Percentiles rank a stretch among this genome's conserved stretches.
Evolutionary conservation across 1,140 invertebrate genomes (phyloP).

Genomic region (Marisa cornuarietis): DNA sequence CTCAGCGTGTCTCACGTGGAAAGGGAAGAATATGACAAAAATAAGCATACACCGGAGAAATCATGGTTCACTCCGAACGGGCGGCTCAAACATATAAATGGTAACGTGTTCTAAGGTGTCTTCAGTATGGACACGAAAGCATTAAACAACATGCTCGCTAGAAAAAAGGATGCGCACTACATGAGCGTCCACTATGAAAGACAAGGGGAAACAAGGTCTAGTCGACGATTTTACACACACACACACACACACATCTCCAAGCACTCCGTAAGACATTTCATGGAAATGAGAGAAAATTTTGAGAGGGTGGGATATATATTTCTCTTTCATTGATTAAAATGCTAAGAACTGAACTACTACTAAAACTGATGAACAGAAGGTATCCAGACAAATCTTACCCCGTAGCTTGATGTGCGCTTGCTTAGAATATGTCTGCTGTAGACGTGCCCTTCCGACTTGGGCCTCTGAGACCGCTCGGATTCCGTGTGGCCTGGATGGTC

Average conservation of each 20-base stretch:
- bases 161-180: background rate
- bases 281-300: no score
- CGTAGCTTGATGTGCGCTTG: slow-evolving; percentile 63
- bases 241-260: no score
- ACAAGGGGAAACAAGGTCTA: background rate
- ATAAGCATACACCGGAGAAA: no score
- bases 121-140: no score
- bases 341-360: background rate
- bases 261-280: no score
- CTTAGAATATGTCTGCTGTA: slow-evolving; percentile 53
- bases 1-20: no score
- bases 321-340: background rate
- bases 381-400: slow-evolving; percentile 43
- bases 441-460: slow-evolving; percentile 62
- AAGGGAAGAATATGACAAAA: no score
- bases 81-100: no score
- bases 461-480: slow-evolving; percentile 38
- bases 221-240: background rate
- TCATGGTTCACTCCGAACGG: no score
- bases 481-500: slow-evolving; percentile 29
- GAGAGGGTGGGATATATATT: background rate
- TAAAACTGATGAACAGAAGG: background rate
- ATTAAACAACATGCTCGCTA: no score
- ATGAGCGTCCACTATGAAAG: no score
- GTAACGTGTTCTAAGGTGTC: no score